Conservation (phyloP, 1,140 invertebrate species). For the Aculops lycopersici region DNA sequence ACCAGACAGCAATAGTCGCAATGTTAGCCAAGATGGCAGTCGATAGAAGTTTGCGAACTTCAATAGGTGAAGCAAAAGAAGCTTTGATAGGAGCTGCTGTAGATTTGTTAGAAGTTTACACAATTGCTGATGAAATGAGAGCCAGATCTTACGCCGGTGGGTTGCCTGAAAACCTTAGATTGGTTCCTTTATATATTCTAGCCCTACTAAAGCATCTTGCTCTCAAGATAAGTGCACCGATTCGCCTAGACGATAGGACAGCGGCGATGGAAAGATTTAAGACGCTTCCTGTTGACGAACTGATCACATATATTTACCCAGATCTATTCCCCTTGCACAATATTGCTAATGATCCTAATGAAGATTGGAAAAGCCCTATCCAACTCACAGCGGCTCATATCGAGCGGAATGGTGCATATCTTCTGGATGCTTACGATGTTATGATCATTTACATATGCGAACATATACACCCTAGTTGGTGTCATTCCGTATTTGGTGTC, state of each 20-base stretch:
- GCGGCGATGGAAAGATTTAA: conserved; percentile 79
- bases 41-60: conserved; percentile 51
- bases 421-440: conserved; percentile 50
- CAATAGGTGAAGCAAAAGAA: conserved; percentile 64
- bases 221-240: conserved; percentile 50
- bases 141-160: conserved; percentile 23
- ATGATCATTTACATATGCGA: conserved; percentile 62
- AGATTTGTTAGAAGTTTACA: conserved; percentile 55
- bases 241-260: conserved; percentile 63
- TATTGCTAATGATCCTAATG: conserved; percentile 10
- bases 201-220: conserved; percentile 59
- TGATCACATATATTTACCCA: conserved; percentile 64
- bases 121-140: conserved; percentile 14
- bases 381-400: conserved; percentile 33
- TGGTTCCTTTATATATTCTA: conserved; percentile 60
- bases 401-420: conserved; percentile 54
- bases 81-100: conserved; percentile 77
- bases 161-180: conserved; percentile 35
- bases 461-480: conserved; percentile 34
- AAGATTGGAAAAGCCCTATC: conserved; percentile 2
- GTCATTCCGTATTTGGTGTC: conserved; percentile 34
- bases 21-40: conserved; percentile 86
- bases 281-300: conserved; percentile 37
- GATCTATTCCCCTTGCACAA: conserved; percentile 69
- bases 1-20: conserved; percentile 71